phyloP scores from a whole-genome alignment of 1,140 invertebrate species.

The Sinonovacula constricta region DNA sequence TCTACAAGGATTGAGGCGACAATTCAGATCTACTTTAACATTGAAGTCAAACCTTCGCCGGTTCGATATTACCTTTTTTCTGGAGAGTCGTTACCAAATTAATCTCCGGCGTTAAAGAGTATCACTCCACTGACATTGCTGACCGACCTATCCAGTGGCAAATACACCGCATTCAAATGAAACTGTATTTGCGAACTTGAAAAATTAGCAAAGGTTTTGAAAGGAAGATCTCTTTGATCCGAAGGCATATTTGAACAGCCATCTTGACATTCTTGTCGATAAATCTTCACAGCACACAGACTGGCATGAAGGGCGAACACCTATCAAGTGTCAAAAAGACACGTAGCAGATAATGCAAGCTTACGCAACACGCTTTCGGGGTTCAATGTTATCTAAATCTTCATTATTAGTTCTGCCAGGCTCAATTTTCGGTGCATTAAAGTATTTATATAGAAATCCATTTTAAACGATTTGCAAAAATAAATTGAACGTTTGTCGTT shows the following conservation, averaged over 20 bases:
- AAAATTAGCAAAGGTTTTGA: constrained; percentile 51
- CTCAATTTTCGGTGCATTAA: background rate
- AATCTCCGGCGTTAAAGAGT: constrained; percentile 49
- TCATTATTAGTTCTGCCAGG: background rate
- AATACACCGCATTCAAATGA: constrained; percentile 47
- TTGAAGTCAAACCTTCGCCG: constrained; percentile 41
- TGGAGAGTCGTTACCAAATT: constrained; percentile 50
- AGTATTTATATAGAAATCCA: background rate
- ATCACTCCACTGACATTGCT: constrained; percentile 38
- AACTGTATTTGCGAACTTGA: constrained; percentile 48
- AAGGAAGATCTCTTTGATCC: constrained; percentile 53
- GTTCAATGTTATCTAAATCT: constrained; percentile 7
- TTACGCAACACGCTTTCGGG: constrained; percentile 17
- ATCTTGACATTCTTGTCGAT: constrained; percentile 52
- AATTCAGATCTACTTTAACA: constrained; percentile 33
- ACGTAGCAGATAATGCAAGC: constrained; percentile 32
- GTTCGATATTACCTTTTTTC: constrained; percentile 40
- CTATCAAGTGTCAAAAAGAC: constrained; percentile 51
- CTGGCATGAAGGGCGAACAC: constrained; percentile 42
- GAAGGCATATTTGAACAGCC: constrained; percentile 42
- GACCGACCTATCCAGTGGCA: constrained; percentile 44
- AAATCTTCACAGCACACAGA: constrained; percentile 47
- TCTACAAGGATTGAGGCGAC: no score
- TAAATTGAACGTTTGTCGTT: no score
- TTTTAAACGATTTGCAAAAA: background rate